Evolutionary conservation across 1,140 invertebrate genomes (phyloP).

Genomic region (Drosophila prosaltans): DNA sequence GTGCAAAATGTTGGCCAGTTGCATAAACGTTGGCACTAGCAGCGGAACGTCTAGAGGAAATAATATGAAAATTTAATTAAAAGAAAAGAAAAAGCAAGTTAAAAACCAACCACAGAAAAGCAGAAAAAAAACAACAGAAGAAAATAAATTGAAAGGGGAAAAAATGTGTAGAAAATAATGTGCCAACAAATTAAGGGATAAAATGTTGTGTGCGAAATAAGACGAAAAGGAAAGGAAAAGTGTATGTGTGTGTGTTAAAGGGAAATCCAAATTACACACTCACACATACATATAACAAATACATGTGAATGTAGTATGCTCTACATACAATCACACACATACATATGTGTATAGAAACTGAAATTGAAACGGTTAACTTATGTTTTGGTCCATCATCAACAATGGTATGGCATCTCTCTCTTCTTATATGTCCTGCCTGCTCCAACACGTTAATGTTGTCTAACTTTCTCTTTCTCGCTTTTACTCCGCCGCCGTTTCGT

Average conservation of each 20-base stretch:
- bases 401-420: slow-evolving; percentile 7
- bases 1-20: slow-evolving; percentile 54
- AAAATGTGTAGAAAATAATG: slow-evolving; percentile 1
- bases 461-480: slow-evolving; percentile 7
- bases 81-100: background rate
- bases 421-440: background rate
- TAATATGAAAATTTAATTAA: slow-evolving; percentile 37
- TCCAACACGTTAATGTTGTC: slow-evolving; percentile 5
- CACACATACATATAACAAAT: background rate
- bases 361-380: slow-evolving; percentile 14
- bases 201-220: background rate
- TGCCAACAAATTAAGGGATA: slow-evolving; percentile 2
- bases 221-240: background rate
- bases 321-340: too few relatives aligned
- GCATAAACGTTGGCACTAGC: slow-evolving; percentile 52
- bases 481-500: background rate
- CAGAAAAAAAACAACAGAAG: too few relatives aligned
- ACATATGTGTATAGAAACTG: background rate
- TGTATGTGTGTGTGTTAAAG: background rate
- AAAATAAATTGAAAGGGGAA: too few relatives aligned
- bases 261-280: background rate
- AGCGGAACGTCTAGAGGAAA: slow-evolving; percentile 41
- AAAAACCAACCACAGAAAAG: background rate
- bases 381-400: slow-evolving; percentile 13
- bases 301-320: background rate